Evolutionary conservation across 2,888 invertebrate species (phyloP), one percentile per base, ranked within the genome.

Genomic region (Nysson spinosus): DNA sequence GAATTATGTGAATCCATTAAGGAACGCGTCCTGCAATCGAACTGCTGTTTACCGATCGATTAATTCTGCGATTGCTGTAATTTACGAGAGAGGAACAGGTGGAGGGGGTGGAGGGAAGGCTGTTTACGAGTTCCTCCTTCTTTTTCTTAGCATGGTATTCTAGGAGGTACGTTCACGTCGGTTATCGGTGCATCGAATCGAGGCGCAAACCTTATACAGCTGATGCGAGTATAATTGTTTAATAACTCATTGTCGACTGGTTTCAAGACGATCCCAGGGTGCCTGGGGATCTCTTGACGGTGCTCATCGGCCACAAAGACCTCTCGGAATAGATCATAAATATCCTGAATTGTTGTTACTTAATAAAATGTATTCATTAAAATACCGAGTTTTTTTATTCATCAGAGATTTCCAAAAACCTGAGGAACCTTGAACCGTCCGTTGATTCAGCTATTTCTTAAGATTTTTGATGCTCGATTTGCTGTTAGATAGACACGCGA

Each of bases 151-250:
- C 34, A 16, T 39, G 6, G 39, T 54, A 40, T 52, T 54, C 35
- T 47, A 44, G 39, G 43, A 34, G 54, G 37, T 28, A 20, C 30
- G 22, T 35, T 37, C n/a, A 17, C 51, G 30, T 20, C 28, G 14
- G 11, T 52, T 66, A 58, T 69, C 62, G 17, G 12, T 35, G 42
- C 42, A 39, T 44, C 57, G 49, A 67, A 69, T 69, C 62, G 37
- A 44, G 47, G 56, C 24, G 56, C 47, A 70, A 71, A 69, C 63
- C 52, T 51, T 63, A 58, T 55, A 66, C 50, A 42, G 50, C 61
- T 54, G 65, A 73, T 56, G 76, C 64, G 56, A 69, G 55, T 68
- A 62, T 69, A 75, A 78, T 77, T 76, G 72, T 75, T 77, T 73
- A 68, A 75, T 70, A 67, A 69, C 63, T 68, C 64, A 75, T 73